These are phyloP conservation scores for Calyptommatus sinebrachiatus DNA, from an alignment of 2,113 vertebrate species.

Conservation along the genomic window DNA sequence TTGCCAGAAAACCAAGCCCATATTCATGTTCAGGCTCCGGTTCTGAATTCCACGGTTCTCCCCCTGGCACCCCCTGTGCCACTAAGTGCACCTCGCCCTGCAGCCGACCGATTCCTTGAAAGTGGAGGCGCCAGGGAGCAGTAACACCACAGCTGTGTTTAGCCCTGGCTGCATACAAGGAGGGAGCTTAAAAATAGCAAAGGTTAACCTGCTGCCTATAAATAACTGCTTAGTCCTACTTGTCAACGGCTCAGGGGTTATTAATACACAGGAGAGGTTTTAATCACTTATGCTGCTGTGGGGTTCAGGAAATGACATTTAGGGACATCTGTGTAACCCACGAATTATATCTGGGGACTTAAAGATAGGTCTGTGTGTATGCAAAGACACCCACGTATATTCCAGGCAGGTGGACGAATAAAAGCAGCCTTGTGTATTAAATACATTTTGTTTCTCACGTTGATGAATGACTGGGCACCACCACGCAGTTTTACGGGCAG, in stretches of 20 bases:
- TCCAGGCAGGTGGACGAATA: too few relatives aligned
- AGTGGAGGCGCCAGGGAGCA: neutral
- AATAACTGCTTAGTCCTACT: slow-evolving; percentile 9
- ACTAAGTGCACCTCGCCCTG: too few relatives aligned
- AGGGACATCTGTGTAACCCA: neutral
- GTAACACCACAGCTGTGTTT: neutral
- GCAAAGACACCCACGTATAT: too few relatives aligned
- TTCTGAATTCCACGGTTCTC: too few relatives aligned
- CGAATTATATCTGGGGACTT: neutral
- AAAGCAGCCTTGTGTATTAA: too few relatives aligned
- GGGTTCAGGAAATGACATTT: neutral
- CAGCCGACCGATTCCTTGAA: too few relatives aligned
- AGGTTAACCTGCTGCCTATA: slow-evolving; percentile 13
- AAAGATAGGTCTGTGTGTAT: neutral
- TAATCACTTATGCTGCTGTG: neutral
- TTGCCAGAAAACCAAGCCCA: neutral
- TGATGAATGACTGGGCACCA: too few relatives aligned
- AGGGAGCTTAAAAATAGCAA: slow-evolving; percentile 14
- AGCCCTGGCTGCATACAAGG: neutral
- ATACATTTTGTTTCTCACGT: too few relatives aligned
- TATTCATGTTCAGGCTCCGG: neutral
- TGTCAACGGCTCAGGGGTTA: neutral
- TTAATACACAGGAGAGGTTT: neutral
- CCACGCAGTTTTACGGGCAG: too few relatives aligned
- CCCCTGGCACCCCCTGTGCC: too few relatives aligned